Evolutionary conservation across 2,888 invertebrate species (phyloP).

Genomic region (Plebejus argus): DNA sequence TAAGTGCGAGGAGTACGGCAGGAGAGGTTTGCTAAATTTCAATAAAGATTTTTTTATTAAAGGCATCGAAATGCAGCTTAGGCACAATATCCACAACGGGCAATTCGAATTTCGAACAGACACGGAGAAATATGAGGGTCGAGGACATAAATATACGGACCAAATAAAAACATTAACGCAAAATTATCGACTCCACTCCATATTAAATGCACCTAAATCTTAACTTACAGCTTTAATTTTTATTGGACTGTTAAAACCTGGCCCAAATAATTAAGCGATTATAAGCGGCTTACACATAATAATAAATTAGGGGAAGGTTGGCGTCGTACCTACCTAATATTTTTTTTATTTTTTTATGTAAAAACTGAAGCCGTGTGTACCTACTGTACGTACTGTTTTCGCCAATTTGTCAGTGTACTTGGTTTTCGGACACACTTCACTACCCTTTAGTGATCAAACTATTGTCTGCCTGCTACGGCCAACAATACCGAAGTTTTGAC

Average conservation of each 20-base stretch:
- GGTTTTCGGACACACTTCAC: not conserved
- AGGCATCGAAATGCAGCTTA: constrained; percentile 40
- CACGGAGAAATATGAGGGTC: constrained; percentile 70
- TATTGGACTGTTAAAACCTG: constrained; percentile 1
- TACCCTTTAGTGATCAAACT: not conserved
- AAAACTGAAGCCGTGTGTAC: too few relatives aligned
- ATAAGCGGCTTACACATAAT: not conserved
- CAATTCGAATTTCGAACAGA: constrained; percentile 58
- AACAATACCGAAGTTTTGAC: not conserved
- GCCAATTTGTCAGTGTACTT: not conserved
- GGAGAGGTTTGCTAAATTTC: too few relatives aligned
- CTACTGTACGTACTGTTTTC: not conserved
- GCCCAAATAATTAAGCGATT: not conserved
- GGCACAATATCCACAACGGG: constrained; percentile 50
- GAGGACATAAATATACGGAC: constrained; percentile 45
- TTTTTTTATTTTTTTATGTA: not conserved
- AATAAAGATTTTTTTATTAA: too few relatives aligned
- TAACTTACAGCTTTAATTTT: constrained; percentile 47
- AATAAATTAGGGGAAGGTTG: not conserved
- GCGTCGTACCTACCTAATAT: not conserved
- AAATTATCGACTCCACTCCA: constrained; percentile 54
- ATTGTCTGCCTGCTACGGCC: not conserved
- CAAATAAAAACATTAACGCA: constrained; percentile 57
- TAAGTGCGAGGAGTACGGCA: too few relatives aligned
- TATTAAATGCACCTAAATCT: constrained; percentile 38